Percentiles rank a stretch among this genome's conserved stretches.
Evolutionary conservation across 2,888 invertebrate genomes (phyloP).

Genomic region (Harmothoe impar): DNA sequence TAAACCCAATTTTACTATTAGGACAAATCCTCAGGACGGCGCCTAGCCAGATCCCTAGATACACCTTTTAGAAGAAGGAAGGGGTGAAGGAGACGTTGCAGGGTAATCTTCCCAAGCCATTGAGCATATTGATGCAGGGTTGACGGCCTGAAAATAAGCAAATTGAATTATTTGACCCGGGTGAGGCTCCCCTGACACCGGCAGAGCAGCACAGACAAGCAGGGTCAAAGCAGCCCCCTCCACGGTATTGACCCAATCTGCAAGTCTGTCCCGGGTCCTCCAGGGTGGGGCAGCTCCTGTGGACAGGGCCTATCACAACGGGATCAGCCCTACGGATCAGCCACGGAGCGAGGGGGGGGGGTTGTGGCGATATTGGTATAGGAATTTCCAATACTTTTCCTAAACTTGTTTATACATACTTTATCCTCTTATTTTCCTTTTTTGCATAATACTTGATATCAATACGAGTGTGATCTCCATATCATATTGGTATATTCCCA

Average conservation of each 20-base stretch:
- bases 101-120: neutral
- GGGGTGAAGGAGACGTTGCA: too few species aligned
- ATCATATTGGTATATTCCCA: too few species aligned
- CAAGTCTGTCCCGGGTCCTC: neutral
- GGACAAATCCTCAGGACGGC: too few species aligned
- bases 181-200: neutral
- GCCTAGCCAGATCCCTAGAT: too few species aligned
- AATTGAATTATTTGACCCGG: conserved; percentile 32
- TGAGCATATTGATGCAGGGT: neutral
- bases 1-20: too few species aligned
- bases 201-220: neutral
- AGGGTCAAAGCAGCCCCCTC: conserved; percentile 20
- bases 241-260: conserved; percentile 25
- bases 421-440: neutral
- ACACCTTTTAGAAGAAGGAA: too few species aligned
- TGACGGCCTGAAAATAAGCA: neutral
- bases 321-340: neutral
- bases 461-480: too few species aligned
- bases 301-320: neutral
- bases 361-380: neutral
- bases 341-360: too few species aligned
- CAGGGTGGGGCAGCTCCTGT: neutral
- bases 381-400: neutral
- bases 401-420: neutral
- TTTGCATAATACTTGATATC: too few species aligned